Percentiles rank a stretch among this genome's conserved stretches.
phyloP scores from a whole-genome alignment of 2,888 invertebrate genomes.

The Drosophila meridiana region DNA sequence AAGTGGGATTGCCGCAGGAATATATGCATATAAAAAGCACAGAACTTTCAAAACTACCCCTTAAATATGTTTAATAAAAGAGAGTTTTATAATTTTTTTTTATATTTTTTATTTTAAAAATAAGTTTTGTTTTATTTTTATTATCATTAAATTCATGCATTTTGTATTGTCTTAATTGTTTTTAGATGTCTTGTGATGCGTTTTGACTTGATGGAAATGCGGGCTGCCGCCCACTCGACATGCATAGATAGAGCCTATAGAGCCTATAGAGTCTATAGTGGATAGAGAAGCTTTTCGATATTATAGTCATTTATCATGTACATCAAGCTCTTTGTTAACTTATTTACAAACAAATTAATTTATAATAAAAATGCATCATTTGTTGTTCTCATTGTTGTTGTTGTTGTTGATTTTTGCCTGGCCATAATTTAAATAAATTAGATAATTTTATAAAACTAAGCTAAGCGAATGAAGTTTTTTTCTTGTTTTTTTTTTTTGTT shows the following conservation, averaged over 20 bases:
- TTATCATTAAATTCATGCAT: constrained; percentile 55
- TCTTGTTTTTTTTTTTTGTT: constrained; percentile 14
- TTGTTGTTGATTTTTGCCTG: constrained; percentile 53
- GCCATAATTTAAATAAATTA: constrained; percentile 76
- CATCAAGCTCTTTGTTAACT: constrained; percentile 71
- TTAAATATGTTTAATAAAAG: too few relatives aligned
- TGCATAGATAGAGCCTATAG: constrained; percentile 16
- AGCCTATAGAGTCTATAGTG: constrained; percentile 31
- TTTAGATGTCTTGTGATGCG: constrained; percentile 30
- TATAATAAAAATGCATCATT: constrained; percentile 72
- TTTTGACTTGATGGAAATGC: constrained; percentile 68
- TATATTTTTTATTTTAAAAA: constrained; percentile 55
- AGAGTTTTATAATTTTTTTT: constrained; percentile 36
- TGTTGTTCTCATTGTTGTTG: constrained; percentile 40
- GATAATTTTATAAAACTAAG: constrained; percentile 74
- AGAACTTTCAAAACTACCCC: too few relatives aligned
- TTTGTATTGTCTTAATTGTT: constrained; percentile 34
- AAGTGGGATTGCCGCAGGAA: too few relatives aligned
- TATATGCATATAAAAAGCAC: too few relatives aligned
- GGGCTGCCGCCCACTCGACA: constrained; percentile 36
- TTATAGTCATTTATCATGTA: constrained; percentile 57
- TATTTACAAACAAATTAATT: constrained; percentile 77
- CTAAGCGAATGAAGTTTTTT: constrained; percentile 57
- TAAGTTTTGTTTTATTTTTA: constrained; percentile 28
- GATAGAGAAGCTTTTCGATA: constrained; percentile 39